Evolutionary conservation across 2,797 vertebrate genomes (phyloP).

Genomic region (Sternarchorhynchus goeldii): DNA sequence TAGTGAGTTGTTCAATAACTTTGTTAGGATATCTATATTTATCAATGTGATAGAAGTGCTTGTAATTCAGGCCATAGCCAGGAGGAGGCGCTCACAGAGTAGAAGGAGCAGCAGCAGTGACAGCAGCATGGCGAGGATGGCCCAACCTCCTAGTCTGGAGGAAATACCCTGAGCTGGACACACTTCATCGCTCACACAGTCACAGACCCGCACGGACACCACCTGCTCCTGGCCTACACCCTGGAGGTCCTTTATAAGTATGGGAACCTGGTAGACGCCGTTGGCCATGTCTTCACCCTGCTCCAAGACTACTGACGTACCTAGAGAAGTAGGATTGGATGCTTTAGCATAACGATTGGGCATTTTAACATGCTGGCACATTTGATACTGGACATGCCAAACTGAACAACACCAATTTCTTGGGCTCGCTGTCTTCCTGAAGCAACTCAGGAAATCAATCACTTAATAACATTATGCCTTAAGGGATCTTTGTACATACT

Average conservation of each 20-base stretch:
- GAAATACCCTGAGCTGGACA: constrained; percentile 41
- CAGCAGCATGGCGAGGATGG: constrained; percentile 82
- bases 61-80: neutral
- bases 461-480: too few species aligned
- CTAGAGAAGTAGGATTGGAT: constrained; percentile 22
- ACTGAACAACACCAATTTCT: too few species aligned
- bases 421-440: too few species aligned
- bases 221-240: constrained; percentile 58
- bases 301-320: constrained; percentile 67
- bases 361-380: neutral
- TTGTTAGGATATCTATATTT: too few species aligned
- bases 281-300: constrained; percentile 57
- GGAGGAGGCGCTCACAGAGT: constrained; percentile 76
- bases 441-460: too few species aligned
- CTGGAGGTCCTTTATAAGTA: constrained; percentile 75
- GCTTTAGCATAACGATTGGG: neutral
- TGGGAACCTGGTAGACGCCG: constrained; percentile 71
- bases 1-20: too few species aligned
- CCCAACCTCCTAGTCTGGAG: constrained; percentile 76
- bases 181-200: constrained; percentile 64
- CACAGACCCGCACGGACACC: constrained; percentile 72
- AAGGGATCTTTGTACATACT: too few species aligned
- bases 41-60: too few species aligned
- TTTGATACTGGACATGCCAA: too few species aligned
- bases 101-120: constrained; percentile 72